phyloP scores from a whole-genome alignment of 2,113 vertebrate genomes.

The Recurvirostra avosetta region DNA sequence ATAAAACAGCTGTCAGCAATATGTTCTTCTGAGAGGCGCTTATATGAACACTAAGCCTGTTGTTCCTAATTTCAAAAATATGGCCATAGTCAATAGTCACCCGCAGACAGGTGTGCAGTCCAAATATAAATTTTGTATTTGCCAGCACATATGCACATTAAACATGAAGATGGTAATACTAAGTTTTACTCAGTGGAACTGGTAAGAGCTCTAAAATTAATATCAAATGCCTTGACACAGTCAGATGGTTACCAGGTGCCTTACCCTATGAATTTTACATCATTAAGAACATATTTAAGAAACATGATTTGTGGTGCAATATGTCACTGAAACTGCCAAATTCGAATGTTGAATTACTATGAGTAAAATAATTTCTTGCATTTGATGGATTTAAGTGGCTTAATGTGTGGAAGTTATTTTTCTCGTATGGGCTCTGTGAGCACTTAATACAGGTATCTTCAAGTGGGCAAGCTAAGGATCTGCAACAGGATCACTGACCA shows the following conservation, averaged over 20 bases:
- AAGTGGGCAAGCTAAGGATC: not conserved
- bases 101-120: slow-evolving; percentile 26
- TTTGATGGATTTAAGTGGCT: not conserved
- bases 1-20: slow-evolving; percentile 57
- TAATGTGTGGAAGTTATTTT: not conserved
- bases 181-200: not conserved
- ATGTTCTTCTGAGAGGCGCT: slow-evolving; percentile 42
- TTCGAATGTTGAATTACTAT: not conserved
- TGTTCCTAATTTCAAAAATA: slow-evolving; percentile 44
- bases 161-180: not conserved
- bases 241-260: slow-evolving; percentile 27
- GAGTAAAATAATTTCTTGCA: not conserved
- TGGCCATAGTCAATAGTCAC: not conserved
- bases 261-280: not conserved
- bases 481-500: not conserved
- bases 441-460: not conserved
- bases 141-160: not conserved
- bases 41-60: not conserved
- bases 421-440: not conserved
- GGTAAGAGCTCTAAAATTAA: not conserved
- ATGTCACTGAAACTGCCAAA: not conserved
- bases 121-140: slow-evolving; percentile 22
- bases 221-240: not conserved
- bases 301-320: not conserved
- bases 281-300: not conserved